phyloP scores from a whole-genome alignment of 1,140 invertebrate genomes.

The Drosophila littoralis region DNA sequence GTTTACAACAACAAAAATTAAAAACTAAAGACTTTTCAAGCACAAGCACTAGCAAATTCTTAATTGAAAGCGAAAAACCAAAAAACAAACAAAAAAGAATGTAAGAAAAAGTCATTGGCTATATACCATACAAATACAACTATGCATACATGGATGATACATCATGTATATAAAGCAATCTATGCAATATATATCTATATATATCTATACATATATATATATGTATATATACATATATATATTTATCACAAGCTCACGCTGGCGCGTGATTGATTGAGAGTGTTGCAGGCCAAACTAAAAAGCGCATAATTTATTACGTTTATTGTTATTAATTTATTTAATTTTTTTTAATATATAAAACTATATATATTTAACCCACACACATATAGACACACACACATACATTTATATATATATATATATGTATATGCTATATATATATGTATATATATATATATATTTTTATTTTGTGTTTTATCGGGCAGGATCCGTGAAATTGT shows the following conservation, averaged over 20 bases:
- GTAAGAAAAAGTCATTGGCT: constrained; percentile 68
- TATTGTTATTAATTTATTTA: constrained; percentile 80
- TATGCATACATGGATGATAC: constrained; percentile 36
- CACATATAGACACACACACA: constrained; percentile 21
- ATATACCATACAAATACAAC: constrained; percentile 42
- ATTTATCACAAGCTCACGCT: constrained; percentile 57
- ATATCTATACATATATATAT: constrained; percentile 24
- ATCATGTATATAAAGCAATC: constrained; percentile 23
- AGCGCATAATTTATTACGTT: constrained; percentile 79
- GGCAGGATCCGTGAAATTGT: constrained; percentile 74
- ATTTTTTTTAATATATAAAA: constrained; percentile 44
- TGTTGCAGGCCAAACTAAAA: constrained; percentile 76
- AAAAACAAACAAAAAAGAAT: constrained; percentile 48
- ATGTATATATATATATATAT: constrained; percentile 16
- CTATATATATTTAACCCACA: constrained; percentile 28
- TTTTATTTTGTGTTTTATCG: constrained; percentile 70
- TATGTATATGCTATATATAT: constrained; percentile 3
- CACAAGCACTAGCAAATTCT: constrained; percentile 58
- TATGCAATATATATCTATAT: constrained; percentile 32
- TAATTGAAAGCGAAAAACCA: constrained; percentile 58
- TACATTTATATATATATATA: constrained; percentile 21
- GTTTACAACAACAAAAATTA: constrained; percentile 37
- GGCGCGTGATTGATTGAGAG: constrained; percentile 64
- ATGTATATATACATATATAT: constrained; percentile 41
- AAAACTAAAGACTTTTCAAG: constrained; percentile 41